A percentile compares a stretch with the other conserved stretches of the same genome.
These are phyloP conservation scores for Lasiurus borealis DNA, from an alignment of 2,113 vertebrate species.

Conservation along the genomic window DNA sequence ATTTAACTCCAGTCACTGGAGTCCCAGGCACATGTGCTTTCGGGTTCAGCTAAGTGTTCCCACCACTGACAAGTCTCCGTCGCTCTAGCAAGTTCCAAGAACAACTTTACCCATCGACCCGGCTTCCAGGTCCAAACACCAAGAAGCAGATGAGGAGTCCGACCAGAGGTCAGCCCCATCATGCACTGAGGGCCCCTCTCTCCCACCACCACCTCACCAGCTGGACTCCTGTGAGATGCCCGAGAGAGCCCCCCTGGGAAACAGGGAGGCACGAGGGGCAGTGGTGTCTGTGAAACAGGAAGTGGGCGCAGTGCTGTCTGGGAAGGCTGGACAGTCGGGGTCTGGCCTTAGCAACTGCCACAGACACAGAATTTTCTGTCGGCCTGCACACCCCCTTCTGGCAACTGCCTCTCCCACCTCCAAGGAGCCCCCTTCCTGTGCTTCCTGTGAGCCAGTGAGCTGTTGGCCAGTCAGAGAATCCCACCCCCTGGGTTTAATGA, in stretches of 20 bases:
- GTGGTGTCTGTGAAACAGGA: too few relatives aligned
- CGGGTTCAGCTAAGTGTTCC: not conserved
- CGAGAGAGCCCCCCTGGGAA: not conserved
- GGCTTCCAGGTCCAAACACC: not conserved
- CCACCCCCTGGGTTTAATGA: not conserved
- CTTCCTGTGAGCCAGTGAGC: not conserved
- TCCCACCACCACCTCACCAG: not conserved
- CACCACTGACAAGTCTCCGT: not conserved
- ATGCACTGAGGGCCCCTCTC: not conserved
- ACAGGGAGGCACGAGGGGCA: not conserved
- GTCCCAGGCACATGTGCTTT: not conserved
- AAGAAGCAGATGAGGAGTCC: not conserved
- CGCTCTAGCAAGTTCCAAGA: not conserved
- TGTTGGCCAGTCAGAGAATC: not conserved
- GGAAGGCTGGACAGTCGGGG: rapidly evolving
- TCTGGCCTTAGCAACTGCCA: not conserved
- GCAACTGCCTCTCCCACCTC: not conserved
- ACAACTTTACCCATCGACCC: not conserved
- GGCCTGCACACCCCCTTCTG: not conserved
- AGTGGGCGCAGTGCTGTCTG: too few relatives aligned
- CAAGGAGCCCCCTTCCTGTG: not conserved
- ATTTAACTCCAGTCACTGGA: not conserved
- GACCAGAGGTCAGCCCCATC: not conserved
- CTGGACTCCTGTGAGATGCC: not conserved
- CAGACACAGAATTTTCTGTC: not conserved